A percentile compares a stretch with the other conserved stretches of the same genome.
Evolutionary conservation across 2,797 vertebrate genomes (phyloP).

Genomic region (Hydrocynus forskahlii): DNA sequence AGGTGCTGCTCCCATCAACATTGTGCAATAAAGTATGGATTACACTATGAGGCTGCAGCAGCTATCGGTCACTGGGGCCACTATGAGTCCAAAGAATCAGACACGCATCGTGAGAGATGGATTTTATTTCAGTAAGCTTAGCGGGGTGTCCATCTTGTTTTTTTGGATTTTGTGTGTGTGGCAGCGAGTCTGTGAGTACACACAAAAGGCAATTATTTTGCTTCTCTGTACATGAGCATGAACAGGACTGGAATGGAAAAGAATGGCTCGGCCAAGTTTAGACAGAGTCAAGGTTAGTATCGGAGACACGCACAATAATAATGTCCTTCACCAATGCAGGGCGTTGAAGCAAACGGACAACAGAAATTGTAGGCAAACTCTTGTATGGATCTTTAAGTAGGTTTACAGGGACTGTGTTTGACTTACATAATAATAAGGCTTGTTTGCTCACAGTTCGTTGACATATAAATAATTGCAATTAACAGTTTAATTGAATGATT

Average conservation of each 20-base stretch:
- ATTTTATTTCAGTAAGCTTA: slow-evolving; percentile 36
- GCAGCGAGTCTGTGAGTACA: background rate
- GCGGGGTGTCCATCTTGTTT: slow-evolving; percentile 24
- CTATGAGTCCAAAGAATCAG: slow-evolving; percentile 27
- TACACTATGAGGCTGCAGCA: slow-evolving; percentile 7
- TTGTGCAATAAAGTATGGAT: slow-evolving; percentile 38
- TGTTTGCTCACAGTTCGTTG: too few species aligned
- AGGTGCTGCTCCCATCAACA: slow-evolving; percentile 2
- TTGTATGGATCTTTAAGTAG: background rate
- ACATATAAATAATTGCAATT: too few species aligned
- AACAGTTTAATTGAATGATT: too few species aligned
- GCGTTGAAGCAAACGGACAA: slow-evolving; percentile 22
- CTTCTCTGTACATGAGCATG: slow-evolving; percentile 17
- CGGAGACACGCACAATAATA: slow-evolving; percentile 33
- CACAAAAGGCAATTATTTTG: slow-evolving; percentile 33
- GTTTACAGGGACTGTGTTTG: background rate
- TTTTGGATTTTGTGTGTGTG: background rate
- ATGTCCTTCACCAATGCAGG: slow-evolving; percentile 18
- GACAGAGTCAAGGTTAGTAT: slow-evolving; percentile 5
- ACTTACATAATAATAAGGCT: background rate
- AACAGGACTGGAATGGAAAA: slow-evolving; percentile 16
- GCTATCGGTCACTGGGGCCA: slow-evolving; percentile 11
- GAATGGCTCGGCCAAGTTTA: slow-evolving; percentile 4
- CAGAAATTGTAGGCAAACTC: background rate
- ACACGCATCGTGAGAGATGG: slow-evolving; percentile 13